Evolutionary conservation across 2,113 vertebrate species (phyloP).

Genomic region (Felis catus): DNA sequence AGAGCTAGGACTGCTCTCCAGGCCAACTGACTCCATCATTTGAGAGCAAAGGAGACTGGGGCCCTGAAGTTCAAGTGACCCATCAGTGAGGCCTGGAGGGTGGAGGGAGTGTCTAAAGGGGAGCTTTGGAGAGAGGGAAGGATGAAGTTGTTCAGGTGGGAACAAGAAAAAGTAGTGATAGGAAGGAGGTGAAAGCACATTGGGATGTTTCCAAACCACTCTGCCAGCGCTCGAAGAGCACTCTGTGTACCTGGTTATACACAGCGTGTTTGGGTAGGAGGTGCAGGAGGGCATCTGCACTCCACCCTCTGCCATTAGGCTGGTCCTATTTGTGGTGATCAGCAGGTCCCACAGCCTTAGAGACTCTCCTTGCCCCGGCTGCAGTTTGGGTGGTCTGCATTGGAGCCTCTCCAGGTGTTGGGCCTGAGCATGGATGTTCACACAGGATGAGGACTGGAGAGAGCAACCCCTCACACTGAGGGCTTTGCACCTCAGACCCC

Average conservation of each 20-base stretch:
- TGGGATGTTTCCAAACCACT: background rate
- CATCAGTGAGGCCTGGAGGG: background rate
- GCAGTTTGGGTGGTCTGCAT: background rate
- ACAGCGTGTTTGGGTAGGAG: background rate
- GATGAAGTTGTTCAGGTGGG: background rate
- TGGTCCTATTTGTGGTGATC: background rate
- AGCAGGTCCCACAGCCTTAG: background rate
- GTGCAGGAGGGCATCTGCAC: background rate
- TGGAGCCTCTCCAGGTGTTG: background rate
- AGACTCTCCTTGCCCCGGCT: background rate
- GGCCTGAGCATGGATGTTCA: background rate
- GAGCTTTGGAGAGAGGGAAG: background rate
- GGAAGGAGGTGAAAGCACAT: background rate
- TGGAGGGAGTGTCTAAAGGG: background rate
- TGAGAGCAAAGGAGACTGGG: background rate
- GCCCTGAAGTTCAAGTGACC: background rate
- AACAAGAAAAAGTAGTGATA: background rate
- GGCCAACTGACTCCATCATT: background rate
- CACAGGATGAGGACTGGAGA: background rate
- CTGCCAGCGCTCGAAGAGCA: background rate
- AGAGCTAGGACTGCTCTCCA: background rate
- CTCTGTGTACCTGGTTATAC: background rate
- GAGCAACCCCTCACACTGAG: background rate
- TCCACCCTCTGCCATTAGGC: background rate
- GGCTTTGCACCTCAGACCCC: background rate